phyloP scores from a whole-genome alignment of 2,113 vertebrate species.

The Eptatretus burgeri region DNA sequence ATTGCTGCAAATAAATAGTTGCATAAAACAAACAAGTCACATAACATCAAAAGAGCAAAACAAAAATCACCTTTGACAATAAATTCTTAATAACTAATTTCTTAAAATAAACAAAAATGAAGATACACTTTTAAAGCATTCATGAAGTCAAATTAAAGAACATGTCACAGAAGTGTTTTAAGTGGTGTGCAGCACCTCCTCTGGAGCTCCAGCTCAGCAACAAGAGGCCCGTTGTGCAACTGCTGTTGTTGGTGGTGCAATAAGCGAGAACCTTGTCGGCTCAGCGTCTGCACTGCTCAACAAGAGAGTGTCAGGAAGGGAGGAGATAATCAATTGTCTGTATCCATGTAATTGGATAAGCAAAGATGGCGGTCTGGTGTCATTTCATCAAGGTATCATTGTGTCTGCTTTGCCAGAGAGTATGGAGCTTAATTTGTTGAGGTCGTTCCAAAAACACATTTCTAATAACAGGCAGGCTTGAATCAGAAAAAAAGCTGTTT shows the following conservation, averaged over 20 bases:
- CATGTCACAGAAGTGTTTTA: neutral
- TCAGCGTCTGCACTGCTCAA: conserved; percentile 2
- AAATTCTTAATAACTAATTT: neutral
- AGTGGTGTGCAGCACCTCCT: conserved; percentile 1
- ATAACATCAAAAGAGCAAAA: neutral
- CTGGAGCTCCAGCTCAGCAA: conserved; percentile 4
- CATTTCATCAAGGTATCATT: neutral
- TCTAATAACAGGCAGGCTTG: neutral
- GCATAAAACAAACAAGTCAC: no score
- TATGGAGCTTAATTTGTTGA: neutral
- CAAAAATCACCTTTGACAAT: neutral
- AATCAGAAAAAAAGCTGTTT: neutral
- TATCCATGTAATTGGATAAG: neutral
- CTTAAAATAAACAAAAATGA: neutral
- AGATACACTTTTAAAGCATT: neutral
- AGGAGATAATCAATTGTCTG: neutral
- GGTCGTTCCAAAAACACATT: no score
- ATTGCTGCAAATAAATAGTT: no score
- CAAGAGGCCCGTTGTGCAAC: neutral
- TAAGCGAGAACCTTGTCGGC: neutral
- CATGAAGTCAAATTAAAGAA: neutral
- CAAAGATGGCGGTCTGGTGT: neutral
- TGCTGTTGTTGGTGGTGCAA: neutral
- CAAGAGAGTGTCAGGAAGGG: neutral
- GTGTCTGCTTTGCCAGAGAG: neutral